phyloP scores from a whole-genome alignment of 2,113 vertebrate species.

The Nycticryphes semicollaris region DNA sequence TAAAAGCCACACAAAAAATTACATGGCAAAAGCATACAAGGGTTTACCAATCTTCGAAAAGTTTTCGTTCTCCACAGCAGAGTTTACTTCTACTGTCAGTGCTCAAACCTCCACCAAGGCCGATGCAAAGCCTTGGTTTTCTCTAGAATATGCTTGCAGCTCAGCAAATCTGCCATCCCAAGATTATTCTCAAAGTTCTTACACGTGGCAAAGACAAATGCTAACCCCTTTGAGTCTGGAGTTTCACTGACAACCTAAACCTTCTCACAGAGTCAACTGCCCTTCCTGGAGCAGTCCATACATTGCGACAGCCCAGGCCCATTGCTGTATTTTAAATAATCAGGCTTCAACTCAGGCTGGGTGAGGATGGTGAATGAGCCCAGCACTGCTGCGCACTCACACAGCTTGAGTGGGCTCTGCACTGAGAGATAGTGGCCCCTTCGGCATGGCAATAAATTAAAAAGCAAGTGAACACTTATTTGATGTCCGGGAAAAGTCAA shows the following conservation, averaged over 20 bases:
- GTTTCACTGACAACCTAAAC: background rate
- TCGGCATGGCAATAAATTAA: background rate
- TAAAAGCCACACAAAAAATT: background rate
- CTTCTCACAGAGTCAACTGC: background rate
- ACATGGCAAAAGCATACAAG: background rate
- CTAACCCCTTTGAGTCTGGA: background rate
- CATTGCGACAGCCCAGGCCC: background rate
- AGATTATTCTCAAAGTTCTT: background rate
- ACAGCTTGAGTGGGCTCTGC: background rate
- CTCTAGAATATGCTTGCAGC: background rate
- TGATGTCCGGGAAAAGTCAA: background rate
- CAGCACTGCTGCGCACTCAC: background rate
- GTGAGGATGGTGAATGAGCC: background rate
- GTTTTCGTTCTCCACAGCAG: background rate
- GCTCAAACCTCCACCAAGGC: background rate
- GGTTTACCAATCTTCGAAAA: background rate
- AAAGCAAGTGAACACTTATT: background rate
- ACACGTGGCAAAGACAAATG: accelerated
- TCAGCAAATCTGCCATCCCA: background rate
- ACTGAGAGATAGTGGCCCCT: background rate
- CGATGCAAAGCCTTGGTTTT: background rate
- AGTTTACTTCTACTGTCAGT: background rate
- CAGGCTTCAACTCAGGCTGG: background rate
- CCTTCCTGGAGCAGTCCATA: background rate
- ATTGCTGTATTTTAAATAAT: background rate